Evolutionary conservation across 1,140 invertebrate species (phyloP), one percentile per base, ranked within the genome.

Genomic region (Leptopilina boulardi): DNA sequence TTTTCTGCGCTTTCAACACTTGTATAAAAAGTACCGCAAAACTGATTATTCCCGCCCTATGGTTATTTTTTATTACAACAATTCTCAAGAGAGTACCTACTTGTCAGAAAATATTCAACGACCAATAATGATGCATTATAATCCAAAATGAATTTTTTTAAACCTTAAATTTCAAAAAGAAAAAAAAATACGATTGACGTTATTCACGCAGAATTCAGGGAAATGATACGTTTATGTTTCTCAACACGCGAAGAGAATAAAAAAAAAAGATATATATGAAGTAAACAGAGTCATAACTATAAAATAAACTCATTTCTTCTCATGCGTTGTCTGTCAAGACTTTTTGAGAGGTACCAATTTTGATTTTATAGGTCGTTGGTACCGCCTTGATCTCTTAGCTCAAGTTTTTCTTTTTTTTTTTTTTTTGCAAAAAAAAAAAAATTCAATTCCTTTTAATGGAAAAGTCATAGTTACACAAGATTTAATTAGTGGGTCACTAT

Each of bases 361-460:
- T 10, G 51, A 54, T 54, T 54, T 54, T 54, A 54, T 54, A 54
- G 51, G 51, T 54, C 51, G 11, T 21, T 54, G 51, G 51, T 54
- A 54, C 9, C 51, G 51, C 51, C 18, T 54, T 54, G 19, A 54
- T 54, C 21, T 54, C 8, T 21, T 9, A 38, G n/a, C 51, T 54
- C 51, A 18, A 54, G 51, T 21, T 54, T 54, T 54, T 19, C 18
- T 54, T 38, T 38, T 6, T 38, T 6, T 38, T 38, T 38, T 38
- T 38, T 38, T 9, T 6, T 38, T 38, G 5, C 9, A 4, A 6
- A 38, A 38, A 38, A 38, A 38, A 38, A 19, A 54, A 19, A 8
- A 18, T 19, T 21, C 2, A 10, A 19, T 54, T 19, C 51, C 18
- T 19, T 54, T 54, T 19, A 9, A 54, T 54, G 21, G 51, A 54